Conservation (phyloP, 2,797 vertebrate genomes). For the Eospalax fontanierii region DNA sequence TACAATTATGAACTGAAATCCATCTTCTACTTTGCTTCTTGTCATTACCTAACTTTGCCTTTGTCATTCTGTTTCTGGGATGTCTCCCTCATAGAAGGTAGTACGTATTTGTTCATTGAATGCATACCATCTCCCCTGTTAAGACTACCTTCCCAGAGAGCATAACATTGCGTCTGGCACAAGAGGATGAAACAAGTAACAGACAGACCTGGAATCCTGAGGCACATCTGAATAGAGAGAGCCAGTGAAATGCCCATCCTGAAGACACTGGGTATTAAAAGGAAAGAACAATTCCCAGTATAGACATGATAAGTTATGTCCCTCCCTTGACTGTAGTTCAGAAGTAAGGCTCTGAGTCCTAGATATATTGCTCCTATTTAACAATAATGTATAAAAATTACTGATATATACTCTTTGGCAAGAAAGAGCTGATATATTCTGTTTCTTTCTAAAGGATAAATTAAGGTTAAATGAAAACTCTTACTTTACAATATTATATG, state of each 20-base stretch:
- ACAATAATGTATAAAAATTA: conserved; percentile 7
- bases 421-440: background rate
- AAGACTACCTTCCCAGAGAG: background rate
- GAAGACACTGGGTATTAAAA: background rate
- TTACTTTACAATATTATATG: conserved; percentile 41
- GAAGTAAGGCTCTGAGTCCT: background rate
- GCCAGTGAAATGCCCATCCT: background rate
- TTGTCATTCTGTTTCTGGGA: background rate
- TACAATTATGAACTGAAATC: background rate
- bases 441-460: conserved; percentile 32
- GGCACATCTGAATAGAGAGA: background rate
- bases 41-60: background rate
- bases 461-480: background rate
- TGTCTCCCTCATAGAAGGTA: background rate
- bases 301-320: background rate
- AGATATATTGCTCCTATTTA: background rate
- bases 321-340: background rate
- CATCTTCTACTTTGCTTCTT: background rate
- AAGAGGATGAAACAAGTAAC: background rate
- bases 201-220: conserved; percentile 23
- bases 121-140: background rate
- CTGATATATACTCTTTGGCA: conserved; percentile 3
- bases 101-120: conserved; percentile 1
- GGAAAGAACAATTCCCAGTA: background rate
- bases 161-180: background rate